Evolutionary conservation across 2,888 invertebrate genomes (phyloP).

Genomic region (Agelastica alni): DNA sequence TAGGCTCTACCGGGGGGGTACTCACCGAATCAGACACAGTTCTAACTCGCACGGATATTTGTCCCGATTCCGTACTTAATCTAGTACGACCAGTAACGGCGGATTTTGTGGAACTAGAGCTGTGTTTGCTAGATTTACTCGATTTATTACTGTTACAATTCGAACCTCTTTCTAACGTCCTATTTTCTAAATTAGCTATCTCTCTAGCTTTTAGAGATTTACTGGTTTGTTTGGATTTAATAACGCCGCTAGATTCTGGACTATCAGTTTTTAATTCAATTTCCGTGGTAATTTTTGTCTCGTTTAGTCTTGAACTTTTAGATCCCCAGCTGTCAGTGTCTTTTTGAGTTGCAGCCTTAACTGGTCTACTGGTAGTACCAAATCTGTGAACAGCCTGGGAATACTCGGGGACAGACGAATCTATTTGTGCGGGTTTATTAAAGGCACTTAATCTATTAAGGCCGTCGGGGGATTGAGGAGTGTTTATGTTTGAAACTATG

Average conservation of each 20-base stretch:
- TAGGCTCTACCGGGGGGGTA: constrained; percentile 19
- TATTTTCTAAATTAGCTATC: not conserved
- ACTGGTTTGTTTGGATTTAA: constrained; percentile 17
- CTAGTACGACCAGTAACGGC: constrained; percentile 7
- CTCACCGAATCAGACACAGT: constrained; percentile 22
- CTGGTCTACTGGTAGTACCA: not conserved
- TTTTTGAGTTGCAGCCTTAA: not conserved
- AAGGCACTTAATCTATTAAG: not conserved
- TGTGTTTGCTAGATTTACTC: constrained; percentile 40
- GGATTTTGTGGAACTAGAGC: constrained; percentile 37
- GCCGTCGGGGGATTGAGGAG: not conserved
- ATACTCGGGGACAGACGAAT: not conserved
- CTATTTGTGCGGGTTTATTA: constrained; percentile 14
- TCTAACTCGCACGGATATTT: constrained; percentile 17
- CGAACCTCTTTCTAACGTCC: constrained; percentile 22
- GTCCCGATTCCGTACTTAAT: constrained; percentile 3
- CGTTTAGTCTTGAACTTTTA: not conserved
- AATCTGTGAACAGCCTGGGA: not conserved
- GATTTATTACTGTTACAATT: constrained; percentile 33
- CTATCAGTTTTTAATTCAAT: not conserved
- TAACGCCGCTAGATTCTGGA: constrained; percentile 2
- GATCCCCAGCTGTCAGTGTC: not conserved
- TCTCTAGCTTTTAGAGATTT: constrained; percentile 5
- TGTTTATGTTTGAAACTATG: not conserved
- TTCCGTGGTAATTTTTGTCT: not conserved